Percentiles rank a stretch among this genome's conserved stretches.
These are phyloP conservation scores for Euglossa dilemma DNA, from an alignment of 1,140 invertebrate genomes.

Conservation along the genomic window DNA sequence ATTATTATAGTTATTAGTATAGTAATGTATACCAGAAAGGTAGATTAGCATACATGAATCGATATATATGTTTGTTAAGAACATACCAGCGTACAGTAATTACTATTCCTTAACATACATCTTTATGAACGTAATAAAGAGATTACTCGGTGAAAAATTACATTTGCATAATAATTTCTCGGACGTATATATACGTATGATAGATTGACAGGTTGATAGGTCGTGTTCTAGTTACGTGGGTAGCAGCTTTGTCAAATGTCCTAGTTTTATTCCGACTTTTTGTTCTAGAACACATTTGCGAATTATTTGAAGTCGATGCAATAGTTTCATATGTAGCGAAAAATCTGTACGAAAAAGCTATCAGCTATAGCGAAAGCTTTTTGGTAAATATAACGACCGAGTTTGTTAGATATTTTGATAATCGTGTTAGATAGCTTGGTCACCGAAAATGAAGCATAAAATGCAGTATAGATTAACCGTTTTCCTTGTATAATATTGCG, in stretches of 20 bases:
- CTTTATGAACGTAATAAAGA: background rate
- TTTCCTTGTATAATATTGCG: background rate
- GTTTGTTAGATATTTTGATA: no score
- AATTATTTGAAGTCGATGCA: slow-evolving; percentile 9
- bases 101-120: no score
- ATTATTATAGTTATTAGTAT: no score
- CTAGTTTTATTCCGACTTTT: slow-evolving; percentile 1
- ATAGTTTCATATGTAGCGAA: background rate
- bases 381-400: no score
- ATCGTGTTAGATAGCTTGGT: no score
- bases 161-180: slow-evolving; percentile 20
- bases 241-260: slow-evolving; percentile 9
- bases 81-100: no score
- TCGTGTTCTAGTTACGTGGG: no score
- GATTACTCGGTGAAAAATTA: background rate
- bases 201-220: background rate
- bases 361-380: no score
- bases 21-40: no score
- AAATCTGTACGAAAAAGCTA: background rate
- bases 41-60: no score
- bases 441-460: background rate
- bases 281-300: background rate
- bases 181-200: background rate
- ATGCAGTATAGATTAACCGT: background rate
- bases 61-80: no score